Evolutionary conservation across 64 coral and sea anemone genomes (phyloP).

Genomic region (Pocillopora verrucosa): DNA sequence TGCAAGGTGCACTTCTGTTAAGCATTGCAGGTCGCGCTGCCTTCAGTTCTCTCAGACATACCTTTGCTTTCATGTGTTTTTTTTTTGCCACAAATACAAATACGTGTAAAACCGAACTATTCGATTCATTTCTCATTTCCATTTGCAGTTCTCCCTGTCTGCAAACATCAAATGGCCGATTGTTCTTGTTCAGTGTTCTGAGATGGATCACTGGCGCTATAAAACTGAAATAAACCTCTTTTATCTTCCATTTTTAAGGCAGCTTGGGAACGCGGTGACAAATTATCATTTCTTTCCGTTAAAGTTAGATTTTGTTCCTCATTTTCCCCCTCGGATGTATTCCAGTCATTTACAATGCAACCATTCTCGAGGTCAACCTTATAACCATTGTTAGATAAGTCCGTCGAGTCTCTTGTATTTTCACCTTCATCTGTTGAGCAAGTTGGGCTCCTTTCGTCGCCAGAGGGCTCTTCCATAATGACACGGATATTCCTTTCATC

Average conservation of each 20-base stretch:
- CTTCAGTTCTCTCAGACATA: too few species aligned
- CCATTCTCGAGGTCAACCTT: background rate
- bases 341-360: background rate
- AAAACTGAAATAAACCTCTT: slow-evolving; percentile 25
- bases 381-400: too few species aligned
- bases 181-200: background rate
- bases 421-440: background rate
- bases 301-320: background rate
- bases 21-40: too few species aligned
- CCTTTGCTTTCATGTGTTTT: background rate
- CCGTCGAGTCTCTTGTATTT: background rate
- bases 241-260: slow-evolving; percentile 13
- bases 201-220: background rate
- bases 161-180: too few species aligned
- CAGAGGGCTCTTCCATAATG: background rate
- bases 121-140: too few species aligned
- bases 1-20: too few species aligned
- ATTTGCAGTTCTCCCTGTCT: too few species aligned
- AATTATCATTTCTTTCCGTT: background rate
- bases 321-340: background rate
- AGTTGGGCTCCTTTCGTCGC: slow-evolving; percentile 2
- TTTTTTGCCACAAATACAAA: background rate
- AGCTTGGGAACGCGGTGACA: background rate
- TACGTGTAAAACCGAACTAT: too few species aligned
- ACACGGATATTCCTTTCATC: background rate